Evolutionary conservation across 2,888 invertebrate species (phyloP).

Genomic region (Nemoura dubitans): DNA sequence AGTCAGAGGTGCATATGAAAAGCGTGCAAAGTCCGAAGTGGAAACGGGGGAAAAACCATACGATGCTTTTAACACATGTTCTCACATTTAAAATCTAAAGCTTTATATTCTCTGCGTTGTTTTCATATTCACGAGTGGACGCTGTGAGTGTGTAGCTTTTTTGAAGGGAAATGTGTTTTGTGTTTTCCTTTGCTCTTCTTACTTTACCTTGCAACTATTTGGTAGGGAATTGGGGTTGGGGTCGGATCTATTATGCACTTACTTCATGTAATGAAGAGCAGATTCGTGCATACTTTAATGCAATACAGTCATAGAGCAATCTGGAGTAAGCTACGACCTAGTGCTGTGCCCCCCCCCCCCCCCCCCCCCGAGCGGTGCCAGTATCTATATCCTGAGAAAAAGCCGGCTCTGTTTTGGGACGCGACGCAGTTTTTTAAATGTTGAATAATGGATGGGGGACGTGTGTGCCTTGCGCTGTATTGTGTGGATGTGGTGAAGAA

Average conservation of each 20-base stretch:
- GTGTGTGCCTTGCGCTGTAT: background rate
- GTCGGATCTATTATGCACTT: background rate
- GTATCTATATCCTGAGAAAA: no score
- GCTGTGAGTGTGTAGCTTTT: no score
- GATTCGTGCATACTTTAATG: background rate
- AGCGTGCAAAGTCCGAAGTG: background rate
- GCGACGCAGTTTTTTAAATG: background rate
- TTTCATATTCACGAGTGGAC: no score
- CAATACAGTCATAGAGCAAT: background rate
- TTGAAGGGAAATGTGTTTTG: background rate
- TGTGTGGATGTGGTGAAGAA: conserved; percentile 7
- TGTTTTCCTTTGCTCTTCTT: background rate
- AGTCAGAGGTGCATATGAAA: background rate
- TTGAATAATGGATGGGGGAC: background rate
- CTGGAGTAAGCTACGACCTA: background rate
- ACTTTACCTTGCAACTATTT: background rate
- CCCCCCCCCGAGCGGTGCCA: no score
- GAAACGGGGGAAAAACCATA: background rate
- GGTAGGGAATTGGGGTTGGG: background rate
- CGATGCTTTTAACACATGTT: background rate
- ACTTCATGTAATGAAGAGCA: background rate
- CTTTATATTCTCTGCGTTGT: background rate
- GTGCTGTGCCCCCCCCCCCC: background rate
- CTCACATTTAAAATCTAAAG: background rate
- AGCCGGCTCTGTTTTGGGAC: background rate